Evolutionary conservation across 2,888 invertebrate species (phyloP).

Genomic region (Ceratothoa steindachneri): DNA sequence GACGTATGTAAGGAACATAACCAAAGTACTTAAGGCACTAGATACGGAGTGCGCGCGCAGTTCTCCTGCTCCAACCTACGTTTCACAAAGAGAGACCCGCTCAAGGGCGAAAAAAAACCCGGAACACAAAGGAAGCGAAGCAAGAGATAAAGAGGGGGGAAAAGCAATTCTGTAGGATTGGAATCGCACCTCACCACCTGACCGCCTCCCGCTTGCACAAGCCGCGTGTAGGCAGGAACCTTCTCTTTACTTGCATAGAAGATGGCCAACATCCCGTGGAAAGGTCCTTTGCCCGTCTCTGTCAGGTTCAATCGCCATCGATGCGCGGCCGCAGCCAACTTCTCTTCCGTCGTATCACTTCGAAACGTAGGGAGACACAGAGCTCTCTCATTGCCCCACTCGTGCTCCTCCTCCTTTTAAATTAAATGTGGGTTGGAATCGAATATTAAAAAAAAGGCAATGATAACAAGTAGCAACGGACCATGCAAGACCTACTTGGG

Average conservation of each 20-base stretch:
- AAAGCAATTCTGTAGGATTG: too few relatives aligned
- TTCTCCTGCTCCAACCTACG: too few relatives aligned
- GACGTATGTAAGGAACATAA: too few relatives aligned
- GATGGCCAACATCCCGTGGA: conserved; percentile 52
- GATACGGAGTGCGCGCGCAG: too few relatives aligned
- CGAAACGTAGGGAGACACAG: conserved; percentile 35
- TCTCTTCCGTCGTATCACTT: conserved; percentile 29
- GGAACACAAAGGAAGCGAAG: too few relatives aligned
- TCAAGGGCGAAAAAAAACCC: too few relatives aligned
- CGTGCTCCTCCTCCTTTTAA: conserved; percentile 71
- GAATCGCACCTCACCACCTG: conserved; percentile 60
- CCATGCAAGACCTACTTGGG: background rate
- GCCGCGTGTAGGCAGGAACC: conserved; percentile 62
- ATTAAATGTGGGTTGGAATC: background rate
- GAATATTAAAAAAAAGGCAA: background rate
- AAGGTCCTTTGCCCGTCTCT: conserved; percentile 21
- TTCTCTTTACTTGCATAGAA: conserved; percentile 62
- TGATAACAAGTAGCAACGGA: too few relatives aligned
- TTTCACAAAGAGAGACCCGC: too few relatives aligned
- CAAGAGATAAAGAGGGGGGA: too few relatives aligned
- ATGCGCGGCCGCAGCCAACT: conserved; percentile 53
- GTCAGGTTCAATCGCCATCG: conserved; percentile 52
- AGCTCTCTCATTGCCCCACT: conserved; percentile 73
- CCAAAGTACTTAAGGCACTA: too few relatives aligned
- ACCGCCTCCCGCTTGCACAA: conserved; percentile 75